Percentiles rank a stretch among this genome's conserved stretches.
Evolutionary conservation across 2,888 invertebrate genomes (phyloP).

Genomic region (Limnephilus auricula): DNA sequence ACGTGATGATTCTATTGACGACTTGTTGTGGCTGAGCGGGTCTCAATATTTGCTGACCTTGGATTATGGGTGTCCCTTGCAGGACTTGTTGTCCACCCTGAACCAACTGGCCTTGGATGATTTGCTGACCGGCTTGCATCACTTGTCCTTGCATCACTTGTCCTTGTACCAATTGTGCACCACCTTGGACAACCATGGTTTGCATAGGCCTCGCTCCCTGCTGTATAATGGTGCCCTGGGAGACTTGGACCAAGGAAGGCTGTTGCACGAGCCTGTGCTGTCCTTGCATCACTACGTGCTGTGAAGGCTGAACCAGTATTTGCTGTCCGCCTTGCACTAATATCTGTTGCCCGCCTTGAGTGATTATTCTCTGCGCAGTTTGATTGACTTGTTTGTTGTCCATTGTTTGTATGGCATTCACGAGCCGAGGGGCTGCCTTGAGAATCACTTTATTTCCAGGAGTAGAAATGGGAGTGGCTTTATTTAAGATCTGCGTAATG

Average conservation of each 20-base stretch:
- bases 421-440: slow-evolving; percentile 47
- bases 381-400: slow-evolving; percentile 34
- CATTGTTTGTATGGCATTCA: slow-evolving; percentile 30
- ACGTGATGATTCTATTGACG: slow-evolving; percentile 70
- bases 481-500: slow-evolving; percentile 60
- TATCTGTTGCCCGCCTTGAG: slow-evolving; percentile 69
- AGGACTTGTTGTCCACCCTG: slow-evolving; percentile 67
- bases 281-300: slow-evolving; percentile 68
- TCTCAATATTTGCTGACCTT: slow-evolving; percentile 68
- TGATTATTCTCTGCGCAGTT: slow-evolving; percentile 67
- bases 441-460: slow-evolving; percentile 63
- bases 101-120: slow-evolving; percentile 69
- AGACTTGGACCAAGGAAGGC: slow-evolving; percentile 65
- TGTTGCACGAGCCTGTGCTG: slow-evolving; percentile 67
- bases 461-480: slow-evolving; percentile 12
- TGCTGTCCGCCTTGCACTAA: slow-evolving; percentile 71
- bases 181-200: slow-evolving; percentile 69
- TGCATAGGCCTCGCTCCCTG: slow-evolving; percentile 67
- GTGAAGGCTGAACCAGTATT: slow-evolving; percentile 72
- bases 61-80: slow-evolving; percentile 67
- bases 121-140: slow-evolving; percentile 70
- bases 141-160: slow-evolving; percentile 70
- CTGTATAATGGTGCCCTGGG: slow-evolving; percentile 67
- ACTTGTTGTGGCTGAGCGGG: slow-evolving; percentile 70
- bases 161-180: slow-evolving; percentile 66